A percentile compares a stretch with the other conserved stretches of the same genome.
phyloP scores from a whole-genome alignment of 1,140 invertebrate genomes.

The Trypoxylus dichotomus region DNA sequence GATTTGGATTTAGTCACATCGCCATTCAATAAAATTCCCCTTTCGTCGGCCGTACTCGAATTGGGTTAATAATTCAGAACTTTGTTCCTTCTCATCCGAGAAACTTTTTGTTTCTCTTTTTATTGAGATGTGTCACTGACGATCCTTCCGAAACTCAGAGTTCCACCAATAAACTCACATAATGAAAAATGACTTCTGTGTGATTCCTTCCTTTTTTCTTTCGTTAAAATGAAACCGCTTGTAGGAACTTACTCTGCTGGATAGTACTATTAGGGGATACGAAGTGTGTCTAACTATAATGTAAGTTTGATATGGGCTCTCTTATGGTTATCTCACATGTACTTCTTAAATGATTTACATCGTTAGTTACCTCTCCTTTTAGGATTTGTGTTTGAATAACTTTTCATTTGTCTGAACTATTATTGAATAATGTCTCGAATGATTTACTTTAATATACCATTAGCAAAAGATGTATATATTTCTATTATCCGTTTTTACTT shows the following conservation, averaged over 20 bases:
- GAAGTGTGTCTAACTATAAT: not conserved
- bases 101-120: slow-evolving; percentile 9
- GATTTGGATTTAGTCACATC: slow-evolving; percentile 1
- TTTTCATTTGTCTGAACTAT: too few species aligned
- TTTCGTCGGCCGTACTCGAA: slow-evolving; percentile 1
- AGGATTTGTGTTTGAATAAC: too few species aligned
- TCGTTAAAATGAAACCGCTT: not conserved
- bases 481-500: too few species aligned
- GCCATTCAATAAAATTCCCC: slow-evolving; percentile 4
- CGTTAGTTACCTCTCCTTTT: too few species aligned
- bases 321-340: too few species aligned
- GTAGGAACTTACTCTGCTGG: not conserved
- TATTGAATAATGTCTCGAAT: too few species aligned
- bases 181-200: slow-evolving; percentile 8
- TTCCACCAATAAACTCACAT: not conserved
- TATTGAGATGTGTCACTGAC: slow-evolving; percentile 14
- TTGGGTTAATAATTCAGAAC: slow-evolving; percentile 21
- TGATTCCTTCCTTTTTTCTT: not conserved
- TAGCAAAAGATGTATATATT: too few species aligned
- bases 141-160: not conserved
- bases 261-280: not conserved
- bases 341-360: too few species aligned
- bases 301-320: too few species aligned
- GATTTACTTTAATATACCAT: too few species aligned
- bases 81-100: not conserved